These are phyloP conservation scores for Pipistrellus nathusii DNA, from an alignment of 2,797 vertebrate genomes.

Conservation along the genomic window DNA sequence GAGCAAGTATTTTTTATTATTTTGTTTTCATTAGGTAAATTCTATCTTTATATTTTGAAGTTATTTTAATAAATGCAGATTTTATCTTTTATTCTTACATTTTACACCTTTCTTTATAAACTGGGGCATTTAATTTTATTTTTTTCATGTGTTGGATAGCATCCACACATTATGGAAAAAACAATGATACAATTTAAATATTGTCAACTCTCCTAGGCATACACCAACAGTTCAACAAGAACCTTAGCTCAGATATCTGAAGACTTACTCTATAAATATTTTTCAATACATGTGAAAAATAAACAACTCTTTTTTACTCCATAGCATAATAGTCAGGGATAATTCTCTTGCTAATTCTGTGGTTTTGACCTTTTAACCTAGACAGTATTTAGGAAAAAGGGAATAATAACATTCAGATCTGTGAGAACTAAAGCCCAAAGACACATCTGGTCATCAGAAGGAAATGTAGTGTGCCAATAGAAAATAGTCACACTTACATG, in stretches of 20 bases:
- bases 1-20: neutral
- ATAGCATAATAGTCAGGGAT: neutral
- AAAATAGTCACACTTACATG: constrained; percentile 61
- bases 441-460: constrained; percentile 70
- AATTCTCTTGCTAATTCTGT: constrained; percentile 42
- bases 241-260: neutral
- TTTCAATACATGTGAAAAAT: constrained; percentile 6
- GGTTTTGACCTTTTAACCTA: constrained; percentile 53
- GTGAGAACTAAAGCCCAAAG: constrained; percentile 43
- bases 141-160: neutral
- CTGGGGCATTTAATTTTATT: neutral
- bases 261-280: neutral
- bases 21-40: neutral
- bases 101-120: neutral
- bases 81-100: neutral
- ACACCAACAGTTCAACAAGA: neutral
- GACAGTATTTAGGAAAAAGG: neutral
- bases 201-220: neutral
- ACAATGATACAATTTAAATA: neutral
- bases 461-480: constrained; percentile 33
- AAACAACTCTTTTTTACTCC: neutral
- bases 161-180: neutral
- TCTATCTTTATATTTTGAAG: neutral
- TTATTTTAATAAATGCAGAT: neutral
- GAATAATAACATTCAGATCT: constrained; percentile 20